Percentiles rank a stretch among this genome's conserved stretches.
Conservation (phyloP, 30 jellyfish, hydroid and myxozoan genomes). For the Aurelia aurita region DNA sequence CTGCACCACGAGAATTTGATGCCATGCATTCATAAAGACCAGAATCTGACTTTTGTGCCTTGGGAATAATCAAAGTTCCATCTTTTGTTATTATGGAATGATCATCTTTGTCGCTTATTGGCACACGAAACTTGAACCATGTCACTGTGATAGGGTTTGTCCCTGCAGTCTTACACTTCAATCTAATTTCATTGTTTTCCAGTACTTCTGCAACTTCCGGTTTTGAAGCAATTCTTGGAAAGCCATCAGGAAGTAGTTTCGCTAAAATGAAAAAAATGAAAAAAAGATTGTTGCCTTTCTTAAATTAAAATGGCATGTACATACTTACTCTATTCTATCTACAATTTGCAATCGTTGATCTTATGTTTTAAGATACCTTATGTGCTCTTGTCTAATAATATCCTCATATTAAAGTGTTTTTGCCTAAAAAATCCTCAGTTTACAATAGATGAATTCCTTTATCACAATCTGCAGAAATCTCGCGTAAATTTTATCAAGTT, state of each 20-base stretch:
- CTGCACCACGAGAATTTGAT: conserved; percentile 25
- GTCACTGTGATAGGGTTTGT: not conserved
- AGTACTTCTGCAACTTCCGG: conserved; percentile 10
- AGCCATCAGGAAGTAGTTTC: conserved; percentile 13
- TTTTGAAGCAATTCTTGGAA: conserved; percentile 21
- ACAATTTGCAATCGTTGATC: too few relatives aligned
- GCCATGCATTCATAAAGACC: conserved; percentile 57
- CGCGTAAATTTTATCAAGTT: too few relatives aligned
- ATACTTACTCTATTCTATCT: too few relatives aligned
- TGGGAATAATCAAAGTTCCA: conserved; percentile 23
- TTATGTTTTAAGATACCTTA: too few relatives aligned
- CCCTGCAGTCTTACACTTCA: conserved; percentile 33
- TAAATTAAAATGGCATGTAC: too few relatives aligned
- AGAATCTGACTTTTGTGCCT: conserved; percentile 11
- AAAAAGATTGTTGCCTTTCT: too few relatives aligned
- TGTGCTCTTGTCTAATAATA: too few relatives aligned
- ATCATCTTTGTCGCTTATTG: not conserved
- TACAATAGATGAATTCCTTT: too few relatives aligned
- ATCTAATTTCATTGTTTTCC: not conserved
- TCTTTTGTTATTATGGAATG: conserved; percentile 16
- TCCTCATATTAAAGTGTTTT: too few relatives aligned
- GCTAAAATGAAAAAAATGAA: not conserved
- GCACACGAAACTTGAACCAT: conserved; percentile 42
- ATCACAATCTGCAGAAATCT: too few relatives aligned
- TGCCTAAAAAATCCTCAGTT: too few relatives aligned